Base-by-base conservation (phyloP, 2,888 invertebrate species). In the Leucophenga montana region DNA sequence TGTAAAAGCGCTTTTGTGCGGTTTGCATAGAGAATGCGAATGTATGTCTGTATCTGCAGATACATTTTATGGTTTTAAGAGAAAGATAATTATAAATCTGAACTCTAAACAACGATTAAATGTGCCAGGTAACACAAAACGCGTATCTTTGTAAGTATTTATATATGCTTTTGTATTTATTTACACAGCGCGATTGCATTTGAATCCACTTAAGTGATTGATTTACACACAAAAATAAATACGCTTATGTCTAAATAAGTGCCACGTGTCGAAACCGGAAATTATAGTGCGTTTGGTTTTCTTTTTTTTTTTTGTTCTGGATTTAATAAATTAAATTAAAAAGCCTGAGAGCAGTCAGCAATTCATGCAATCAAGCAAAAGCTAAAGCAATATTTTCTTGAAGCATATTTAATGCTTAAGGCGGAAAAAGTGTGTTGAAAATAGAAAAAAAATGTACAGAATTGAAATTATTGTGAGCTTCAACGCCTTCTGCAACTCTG, bases 241-340 rank as follows among this genome's bases (percentile, higher is more conserved):
- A 27, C n/a, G 46, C 46, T 14, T 46, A 46, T n/a, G n/a, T 4
- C n/a, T 3, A 46, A 46, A 65, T 74, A 53, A 71, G 59, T 68
- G 59, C 39, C 39, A 5, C 46, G 54, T 61, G 74, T 68, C 74
- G 39, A 77, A 64, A 70, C n/a, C n/a, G n/a, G n/a, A n/a, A n/a
- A n/a, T n/a, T n/a, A n/a, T n/a, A n/a, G 70, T 57, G 76, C 73
- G 71, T 77, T 33, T 33, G 3, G 3, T 5, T 33, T 8, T 33
- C 8, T 33, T 33, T 33, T 8, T 33, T 33, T 33, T 33, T 33
- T 39, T 11, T 39, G 11, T 31, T n/a, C 61, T 50, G 53, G 27
- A 66, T 31, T 53, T 48, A 53, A 53, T 57, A 31, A 77, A 77
- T 77, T 72, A 75, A 75, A 72, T 75, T 75, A 74, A 62, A 66